These are phyloP conservation scores for Heliconius erato DNA, from an alignment of 2,888 invertebrate genomes.

Conservation along the genomic window DNA sequence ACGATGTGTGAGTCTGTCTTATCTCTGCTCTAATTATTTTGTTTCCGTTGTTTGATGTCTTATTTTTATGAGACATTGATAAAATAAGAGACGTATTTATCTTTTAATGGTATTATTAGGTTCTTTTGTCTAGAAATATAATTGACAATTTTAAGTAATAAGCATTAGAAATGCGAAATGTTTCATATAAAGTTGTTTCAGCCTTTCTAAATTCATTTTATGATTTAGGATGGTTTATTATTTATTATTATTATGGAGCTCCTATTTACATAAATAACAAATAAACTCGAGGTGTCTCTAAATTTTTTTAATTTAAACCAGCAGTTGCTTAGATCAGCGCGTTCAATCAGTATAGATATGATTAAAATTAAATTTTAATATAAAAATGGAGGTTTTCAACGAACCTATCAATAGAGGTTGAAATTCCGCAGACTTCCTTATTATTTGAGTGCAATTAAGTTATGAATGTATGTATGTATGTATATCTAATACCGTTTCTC, in stretches of 20 bases:
- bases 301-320: not conserved
- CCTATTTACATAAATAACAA: too few species aligned
- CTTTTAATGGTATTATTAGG: not conserved
- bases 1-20: not conserved
- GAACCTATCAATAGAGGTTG: not conserved
- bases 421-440: slow-evolving; percentile 19
- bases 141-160: too few species aligned
- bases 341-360: not conserved
- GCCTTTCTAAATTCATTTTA: too few species aligned
- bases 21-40: not conserved
- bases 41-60: not conserved
- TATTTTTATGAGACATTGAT: not conserved
- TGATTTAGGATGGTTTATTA: too few species aligned
- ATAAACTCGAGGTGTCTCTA: too few species aligned
- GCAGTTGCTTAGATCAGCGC: not conserved
- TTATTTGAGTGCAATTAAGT: slow-evolving; percentile 11
- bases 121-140: too few species aligned
- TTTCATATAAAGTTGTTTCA: too few species aligned
- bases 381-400: not conserved
- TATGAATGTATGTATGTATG: not conserved
- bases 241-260: too few species aligned
- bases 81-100: not conserved
- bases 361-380: not conserved
- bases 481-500: slow-evolving; percentile 3
- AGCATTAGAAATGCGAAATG: too few species aligned